Evolutionary conservation across 2,888 invertebrate species (phyloP).

Genomic region (Neoscelio sp.): DNA sequence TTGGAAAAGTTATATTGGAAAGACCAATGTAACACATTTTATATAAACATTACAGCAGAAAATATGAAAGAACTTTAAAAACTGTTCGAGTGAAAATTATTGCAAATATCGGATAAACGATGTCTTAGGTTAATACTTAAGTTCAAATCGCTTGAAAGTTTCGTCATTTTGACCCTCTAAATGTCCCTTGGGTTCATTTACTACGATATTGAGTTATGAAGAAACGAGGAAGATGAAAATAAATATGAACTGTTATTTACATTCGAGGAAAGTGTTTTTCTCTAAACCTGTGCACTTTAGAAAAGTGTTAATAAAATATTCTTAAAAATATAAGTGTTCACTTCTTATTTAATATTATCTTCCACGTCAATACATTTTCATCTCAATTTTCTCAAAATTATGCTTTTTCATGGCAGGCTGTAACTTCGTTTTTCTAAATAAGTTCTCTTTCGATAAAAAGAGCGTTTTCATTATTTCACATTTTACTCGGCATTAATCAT

Average conservation of each 20-base stretch:
- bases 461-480: slow-evolving; percentile 34
- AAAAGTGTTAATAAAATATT: too few species aligned
- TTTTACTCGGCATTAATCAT: slow-evolving; percentile 52
- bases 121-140: not conserved
- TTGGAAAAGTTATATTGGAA: too few species aligned
- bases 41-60: too few species aligned
- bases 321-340: too few species aligned
- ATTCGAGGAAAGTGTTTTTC: not conserved
- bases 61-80: not conserved
- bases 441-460: slow-evolving; percentile 15
- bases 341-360: too few species aligned
- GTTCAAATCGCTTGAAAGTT: slow-evolving; percentile 25
- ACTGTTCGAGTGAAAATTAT: slow-evolving; percentile 16
- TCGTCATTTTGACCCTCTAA: slow-evolving; percentile 1
- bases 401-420: too few species aligned
- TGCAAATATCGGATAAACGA: slow-evolving; percentile 23
- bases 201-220: not conserved
- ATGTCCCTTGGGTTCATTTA: slow-evolving; percentile 1
- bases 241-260: slow-evolving; percentile 27
- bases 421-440: slow-evolving; percentile 23
- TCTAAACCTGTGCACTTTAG: too few species aligned
- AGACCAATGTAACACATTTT: too few species aligned
- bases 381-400: too few species aligned
- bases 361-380: too few species aligned
- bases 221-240: slow-evolving; percentile 6